Percentiles rank a stretch among this genome's conserved stretches.
Conservation (phyloP, 2,888 invertebrate species). For the Trichopoda pennipes region DNA sequence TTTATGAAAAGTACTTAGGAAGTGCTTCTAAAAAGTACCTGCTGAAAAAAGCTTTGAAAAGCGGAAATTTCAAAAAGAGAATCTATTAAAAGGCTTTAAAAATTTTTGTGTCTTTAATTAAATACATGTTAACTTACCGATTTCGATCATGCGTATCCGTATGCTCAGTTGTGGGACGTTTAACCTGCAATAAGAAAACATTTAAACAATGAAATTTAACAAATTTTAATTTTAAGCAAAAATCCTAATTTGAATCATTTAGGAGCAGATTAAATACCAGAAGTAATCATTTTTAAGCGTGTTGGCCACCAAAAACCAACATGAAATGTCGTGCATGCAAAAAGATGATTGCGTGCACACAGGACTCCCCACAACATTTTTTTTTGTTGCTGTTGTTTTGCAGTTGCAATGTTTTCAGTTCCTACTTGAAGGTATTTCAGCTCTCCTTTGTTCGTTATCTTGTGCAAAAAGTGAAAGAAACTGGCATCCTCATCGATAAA, state of each 20-base stretch:
- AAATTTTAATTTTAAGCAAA: conserved; percentile 1
- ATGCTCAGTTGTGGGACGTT: conserved; percentile 86
- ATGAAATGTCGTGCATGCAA: conserved; percentile 62
- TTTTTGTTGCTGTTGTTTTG: neutral
- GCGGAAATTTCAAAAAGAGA: neutral
- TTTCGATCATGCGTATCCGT: conserved; percentile 85
- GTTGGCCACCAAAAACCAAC: conserved; percentile 30
- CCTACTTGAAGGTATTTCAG: no score
- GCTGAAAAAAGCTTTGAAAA: no score
- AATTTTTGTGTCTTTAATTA: no score
- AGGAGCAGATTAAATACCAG: conserved; percentile 66
- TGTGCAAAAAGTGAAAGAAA: no score
- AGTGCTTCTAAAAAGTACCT: no score
- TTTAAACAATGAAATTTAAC: conserved; percentile 32
- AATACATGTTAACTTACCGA: conserved; percentile 82
- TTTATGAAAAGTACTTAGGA: no score
- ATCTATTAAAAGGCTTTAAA: neutral
- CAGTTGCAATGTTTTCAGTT: no score
- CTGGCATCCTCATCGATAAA: no score
- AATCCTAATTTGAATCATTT: conserved; percentile 57
- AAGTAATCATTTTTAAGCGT: conserved; percentile 52
- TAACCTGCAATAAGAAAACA: conserved; percentile 84
- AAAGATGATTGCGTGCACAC: conserved; percentile 50
- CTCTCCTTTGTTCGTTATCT: no score
- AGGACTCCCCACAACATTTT: conserved; percentile 60